Evolutionary conservation across 92 coral and sea anemone species (phyloP).

Genomic region (Zoanthus solanderi): DNA sequence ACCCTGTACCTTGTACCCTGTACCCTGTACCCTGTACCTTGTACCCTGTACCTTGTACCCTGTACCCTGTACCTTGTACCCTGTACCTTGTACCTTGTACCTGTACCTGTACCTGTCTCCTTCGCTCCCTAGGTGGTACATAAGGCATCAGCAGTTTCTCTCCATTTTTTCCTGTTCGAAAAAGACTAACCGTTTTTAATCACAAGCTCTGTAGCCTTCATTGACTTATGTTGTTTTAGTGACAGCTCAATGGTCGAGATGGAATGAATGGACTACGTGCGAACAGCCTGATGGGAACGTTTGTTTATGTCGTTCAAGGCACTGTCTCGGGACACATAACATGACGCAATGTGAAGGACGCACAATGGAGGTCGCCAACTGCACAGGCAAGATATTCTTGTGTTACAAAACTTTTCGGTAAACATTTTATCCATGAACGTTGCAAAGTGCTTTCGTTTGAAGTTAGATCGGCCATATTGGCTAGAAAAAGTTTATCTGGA

Average conservation of each 20-base stretch:
- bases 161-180: too few species aligned
- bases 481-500: too few species aligned
- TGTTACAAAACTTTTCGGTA: not conserved
- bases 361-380: slow-evolving; percentile 71
- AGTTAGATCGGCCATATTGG: too few species aligned
- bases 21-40: too few species aligned
- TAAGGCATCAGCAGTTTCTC: too few species aligned
- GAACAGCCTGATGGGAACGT: slow-evolving; percentile 75
- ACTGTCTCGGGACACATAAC: slow-evolving; percentile 65
- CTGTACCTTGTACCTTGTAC: too few species aligned
- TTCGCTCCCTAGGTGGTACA: too few species aligned
- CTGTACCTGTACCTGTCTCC: too few species aligned
- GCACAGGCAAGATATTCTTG: slow-evolving; percentile 76
- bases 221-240: not conserved
- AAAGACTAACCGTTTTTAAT: not conserved
- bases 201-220: not conserved
- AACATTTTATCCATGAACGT: not conserved
- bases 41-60: too few species aligned
- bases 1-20: too few species aligned
- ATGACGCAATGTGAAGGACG: slow-evolving; percentile 67
- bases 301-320: slow-evolving; percentile 83
- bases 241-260: slow-evolving; percentile 73
- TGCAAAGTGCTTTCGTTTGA: not conserved
- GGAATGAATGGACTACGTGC: slow-evolving; percentile 85
- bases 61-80: too few species aligned